Conservation (phyloP, 23 tunicate genomes). For the Halocynthia aurantium region DNA sequence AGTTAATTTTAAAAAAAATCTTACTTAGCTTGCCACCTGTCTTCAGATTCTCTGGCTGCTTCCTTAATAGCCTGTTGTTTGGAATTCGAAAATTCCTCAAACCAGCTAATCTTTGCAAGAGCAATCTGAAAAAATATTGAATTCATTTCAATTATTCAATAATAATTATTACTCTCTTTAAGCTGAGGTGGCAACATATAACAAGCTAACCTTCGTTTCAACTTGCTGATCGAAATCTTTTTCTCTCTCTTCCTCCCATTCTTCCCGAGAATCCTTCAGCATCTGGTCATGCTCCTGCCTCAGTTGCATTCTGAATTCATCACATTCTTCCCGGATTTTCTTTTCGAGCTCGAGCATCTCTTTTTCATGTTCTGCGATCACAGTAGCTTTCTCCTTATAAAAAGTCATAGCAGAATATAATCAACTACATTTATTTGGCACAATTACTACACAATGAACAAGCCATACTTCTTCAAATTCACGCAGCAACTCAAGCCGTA, state of each 20-base stretch:
- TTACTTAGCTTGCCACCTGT: background rate
- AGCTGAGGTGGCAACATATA: background rate
- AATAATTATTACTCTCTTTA: no score
- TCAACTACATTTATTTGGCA: background rate
- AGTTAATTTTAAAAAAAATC: no score
- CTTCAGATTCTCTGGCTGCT: conserved; percentile 7
- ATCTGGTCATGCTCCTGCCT: conserved; percentile 24
- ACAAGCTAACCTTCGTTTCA: conserved; percentile 10
- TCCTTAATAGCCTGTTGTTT: background rate
- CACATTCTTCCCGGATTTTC: conserved; percentile 37
- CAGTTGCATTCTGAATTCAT: conserved; percentile 21
- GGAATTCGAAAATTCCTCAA: conserved; percentile 10
- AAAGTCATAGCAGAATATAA: background rate
- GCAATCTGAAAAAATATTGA: conserved; percentile 1
- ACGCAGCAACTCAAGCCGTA: conserved; percentile 7
- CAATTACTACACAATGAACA: background rate
- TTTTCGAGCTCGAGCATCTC: conserved; percentile 33
- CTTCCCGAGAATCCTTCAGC: conserved; percentile 24
- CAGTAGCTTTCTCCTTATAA: conserved; percentile 10
- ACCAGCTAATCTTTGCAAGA: conserved; percentile 19
- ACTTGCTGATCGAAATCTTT: conserved; percentile 38
- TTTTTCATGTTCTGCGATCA: conserved; percentile 6
- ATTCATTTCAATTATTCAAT: no score
- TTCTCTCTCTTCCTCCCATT: conserved; percentile 45
- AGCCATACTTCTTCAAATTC: conserved; percentile 37